phyloP scores from a whole-genome alignment of 1,140 invertebrate genomes.

The Neodiprion pinetum region DNA sequence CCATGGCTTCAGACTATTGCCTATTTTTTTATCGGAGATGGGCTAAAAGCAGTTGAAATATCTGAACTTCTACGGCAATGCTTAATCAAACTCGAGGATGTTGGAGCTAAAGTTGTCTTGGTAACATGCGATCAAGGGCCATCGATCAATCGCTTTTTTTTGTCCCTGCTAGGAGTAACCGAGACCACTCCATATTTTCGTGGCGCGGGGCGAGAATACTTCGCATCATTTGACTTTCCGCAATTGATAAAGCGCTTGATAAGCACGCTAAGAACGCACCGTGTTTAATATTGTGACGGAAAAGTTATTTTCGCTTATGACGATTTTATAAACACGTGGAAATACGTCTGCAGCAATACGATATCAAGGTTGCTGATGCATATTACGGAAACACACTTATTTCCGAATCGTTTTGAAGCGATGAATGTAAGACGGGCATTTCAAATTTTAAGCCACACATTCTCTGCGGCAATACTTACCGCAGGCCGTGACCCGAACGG shows the following conservation, averaged over 20 bases:
- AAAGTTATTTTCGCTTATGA: conserved; percentile 27
- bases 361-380: conserved; percentile 31
- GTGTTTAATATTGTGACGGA: conserved; percentile 19
- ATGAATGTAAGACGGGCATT: conserved; percentile 36
- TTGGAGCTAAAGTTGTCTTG: conserved; percentile 20
- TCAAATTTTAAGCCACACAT: conserved; percentile 27
- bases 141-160: conserved; percentile 12
- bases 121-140: conserved; percentile 25
- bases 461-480: conserved; percentile 23
- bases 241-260: conserved; percentile 33
- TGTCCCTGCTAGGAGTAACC: conserved; percentile 8
- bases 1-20: conserved; percentile 29
- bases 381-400: conserved; percentile 31
- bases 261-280: conserved; percentile 21
- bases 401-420: conserved; percentile 30
- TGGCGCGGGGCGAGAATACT: conserved; percentile 10
- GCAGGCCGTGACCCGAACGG: conserved; percentile 21
- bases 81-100: conserved; percentile 12
- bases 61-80: conserved; percentile 1
- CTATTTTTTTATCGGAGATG: conserved; percentile 25
- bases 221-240: conserved; percentile 27
- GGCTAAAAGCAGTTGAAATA: conserved; percentile 15
- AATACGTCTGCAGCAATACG: conserved; percentile 16
- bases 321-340: conserved; percentile 31
- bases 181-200: conserved; percentile 13